phyloP scores from a whole-genome alignment of 2,113 vertebrate genomes.

The Parotia lawesii region DNA sequence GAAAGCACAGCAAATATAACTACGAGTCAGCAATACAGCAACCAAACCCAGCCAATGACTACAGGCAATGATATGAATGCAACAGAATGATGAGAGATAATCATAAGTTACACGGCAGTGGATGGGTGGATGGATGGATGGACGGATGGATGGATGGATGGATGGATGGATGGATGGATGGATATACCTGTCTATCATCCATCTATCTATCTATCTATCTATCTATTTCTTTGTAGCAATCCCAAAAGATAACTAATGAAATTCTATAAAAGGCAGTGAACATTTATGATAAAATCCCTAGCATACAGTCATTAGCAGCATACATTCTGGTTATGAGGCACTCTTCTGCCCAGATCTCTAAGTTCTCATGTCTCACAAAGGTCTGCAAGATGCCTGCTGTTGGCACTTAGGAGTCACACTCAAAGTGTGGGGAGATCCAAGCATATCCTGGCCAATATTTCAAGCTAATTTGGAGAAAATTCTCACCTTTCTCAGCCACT shows the following conservation, averaged over 20 bases:
- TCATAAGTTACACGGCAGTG: not conserved
- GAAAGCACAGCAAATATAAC: not conserved
- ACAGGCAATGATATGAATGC: not conserved
- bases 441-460: not conserved
- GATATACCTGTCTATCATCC: not conserved
- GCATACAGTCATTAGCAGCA: not conserved
- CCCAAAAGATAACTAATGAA: not conserved
- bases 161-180: not conserved
- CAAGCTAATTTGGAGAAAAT: not conserved
- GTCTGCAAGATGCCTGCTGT: not conserved
- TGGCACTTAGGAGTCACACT: not conserved
- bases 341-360: not conserved
- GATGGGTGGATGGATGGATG: not conserved
- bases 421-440: not conserved
- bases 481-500: not conserved
- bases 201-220: not conserved
- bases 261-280: not conserved
- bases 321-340: not conserved
- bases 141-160: no score
- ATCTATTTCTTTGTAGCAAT: not conserved
- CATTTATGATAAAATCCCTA: not conserved
- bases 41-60: not conserved
- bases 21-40: not conserved
- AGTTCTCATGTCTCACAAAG: not conserved
- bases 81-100: not conserved